phyloP scores from a whole-genome alignment of 2,797 vertebrate species.

The Eptatretus atami region DNA sequence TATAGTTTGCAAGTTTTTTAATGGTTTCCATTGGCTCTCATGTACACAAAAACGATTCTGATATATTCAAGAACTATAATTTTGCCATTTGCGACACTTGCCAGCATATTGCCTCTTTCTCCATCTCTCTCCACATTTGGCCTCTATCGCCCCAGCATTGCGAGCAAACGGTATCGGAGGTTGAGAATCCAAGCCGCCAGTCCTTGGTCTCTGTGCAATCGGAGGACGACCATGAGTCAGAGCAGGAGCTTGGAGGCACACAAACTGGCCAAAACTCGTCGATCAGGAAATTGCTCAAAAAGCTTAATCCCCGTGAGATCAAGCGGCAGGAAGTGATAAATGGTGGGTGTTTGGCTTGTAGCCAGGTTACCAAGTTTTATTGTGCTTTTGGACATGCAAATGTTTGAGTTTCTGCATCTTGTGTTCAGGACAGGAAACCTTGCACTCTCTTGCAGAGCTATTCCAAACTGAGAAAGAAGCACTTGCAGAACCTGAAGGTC shows the following conservation, averaged over 20 bases:
- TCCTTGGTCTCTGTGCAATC: constrained; percentile 4
- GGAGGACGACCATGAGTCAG: constrained; percentile 3
- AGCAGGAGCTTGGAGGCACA: constrained; percentile 10
- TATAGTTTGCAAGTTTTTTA: no score
- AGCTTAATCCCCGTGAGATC: constrained; percentile 29
- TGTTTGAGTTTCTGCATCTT: no score
- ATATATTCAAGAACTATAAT: no score
- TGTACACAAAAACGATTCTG: no score
- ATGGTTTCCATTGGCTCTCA: no score
- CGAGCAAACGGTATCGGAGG: constrained; percentile 2
- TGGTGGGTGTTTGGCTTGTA: background rate
- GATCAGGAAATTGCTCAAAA: constrained; percentile 22
- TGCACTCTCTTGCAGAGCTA: constrained; percentile 22
- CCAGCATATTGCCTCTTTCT: no score
- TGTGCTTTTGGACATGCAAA: no score
- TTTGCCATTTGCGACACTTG: no score
- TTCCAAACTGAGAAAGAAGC: constrained; percentile 49
- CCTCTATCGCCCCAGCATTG: background rate
- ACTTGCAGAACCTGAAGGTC: constrained; percentile 41
- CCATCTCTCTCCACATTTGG: no score
- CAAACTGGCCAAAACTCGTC: constrained; percentile 57
- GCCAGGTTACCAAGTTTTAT: no score
- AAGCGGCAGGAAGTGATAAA: constrained; percentile 72
- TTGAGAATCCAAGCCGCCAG: background rate
- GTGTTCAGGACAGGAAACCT: no score